Evolutionary conservation across 2,113 vertebrate genomes (phyloP).

Genomic region (Saguinus midas): DNA sequence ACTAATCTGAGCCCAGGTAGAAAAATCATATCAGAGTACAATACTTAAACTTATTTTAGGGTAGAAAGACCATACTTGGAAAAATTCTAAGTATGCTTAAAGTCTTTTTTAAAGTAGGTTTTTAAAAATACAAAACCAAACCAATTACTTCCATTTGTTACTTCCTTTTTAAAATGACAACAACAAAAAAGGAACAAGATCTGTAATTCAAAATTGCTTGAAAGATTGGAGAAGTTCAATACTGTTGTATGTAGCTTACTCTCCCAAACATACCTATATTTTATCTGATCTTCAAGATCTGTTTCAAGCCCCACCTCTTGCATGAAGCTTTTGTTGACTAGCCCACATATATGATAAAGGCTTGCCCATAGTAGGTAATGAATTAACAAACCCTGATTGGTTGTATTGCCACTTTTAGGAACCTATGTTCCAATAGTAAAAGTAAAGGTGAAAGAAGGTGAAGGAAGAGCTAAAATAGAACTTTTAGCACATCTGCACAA

Average conservation of each 20-base stretch:
- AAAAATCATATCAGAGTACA: neutral
- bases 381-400: neutral
- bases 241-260: neutral
- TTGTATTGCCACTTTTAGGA: neutral
- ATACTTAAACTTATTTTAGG: neutral
- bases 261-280: neutral
- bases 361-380: neutral
- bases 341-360: neutral
- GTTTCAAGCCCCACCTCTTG: neutral
- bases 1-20: neutral
- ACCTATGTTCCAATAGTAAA: neutral
- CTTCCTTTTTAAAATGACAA: neutral
- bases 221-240: neutral
- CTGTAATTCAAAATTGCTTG: neutral
- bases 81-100: neutral
- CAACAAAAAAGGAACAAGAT: neutral
- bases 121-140: neutral
- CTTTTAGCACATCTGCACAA: neutral
- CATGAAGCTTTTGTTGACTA: neutral
- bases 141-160: neutral
- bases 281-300: neutral
- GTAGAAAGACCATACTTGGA: neutral
- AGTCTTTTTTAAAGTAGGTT: neutral
- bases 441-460: conserved; percentile 13
- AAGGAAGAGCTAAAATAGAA: neutral